Percentiles rank a stretch among this genome's conserved stretches.
Conservation (phyloP, 2,113 vertebrate genomes). For the Micronisus gabar region DNA sequence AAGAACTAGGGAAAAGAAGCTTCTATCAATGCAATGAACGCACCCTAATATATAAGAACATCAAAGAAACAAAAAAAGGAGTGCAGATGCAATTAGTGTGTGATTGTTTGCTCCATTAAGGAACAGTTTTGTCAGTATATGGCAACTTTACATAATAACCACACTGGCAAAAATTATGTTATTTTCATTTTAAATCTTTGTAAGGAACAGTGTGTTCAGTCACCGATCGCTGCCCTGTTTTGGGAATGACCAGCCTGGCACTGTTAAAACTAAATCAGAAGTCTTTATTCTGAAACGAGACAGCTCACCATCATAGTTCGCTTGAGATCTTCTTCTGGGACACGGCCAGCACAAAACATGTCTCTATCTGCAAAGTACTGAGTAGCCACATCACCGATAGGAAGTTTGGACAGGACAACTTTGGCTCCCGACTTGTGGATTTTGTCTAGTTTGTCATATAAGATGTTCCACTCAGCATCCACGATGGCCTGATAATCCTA, state of each 20-base stretch:
- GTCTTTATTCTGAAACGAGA: neutral
- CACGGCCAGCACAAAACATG: constrained; percentile 95
- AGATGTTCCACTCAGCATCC: constrained; percentile 96
- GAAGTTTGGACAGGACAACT: constrained; percentile 92
- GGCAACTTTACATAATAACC: neutral
- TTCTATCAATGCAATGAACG: neutral
- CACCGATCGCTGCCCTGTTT: neutral
- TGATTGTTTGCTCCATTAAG: fast-evolving
- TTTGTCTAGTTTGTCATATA: constrained; percentile 96
- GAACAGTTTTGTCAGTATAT: neutral
- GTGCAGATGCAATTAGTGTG: fast-evolving
- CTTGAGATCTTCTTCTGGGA: constrained; percentile 93
- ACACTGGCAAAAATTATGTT: fast-evolving
- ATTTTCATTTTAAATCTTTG: neutral
- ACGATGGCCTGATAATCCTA: constrained; percentile 98
- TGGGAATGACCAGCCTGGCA: neutral
- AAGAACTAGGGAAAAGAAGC: neutral
- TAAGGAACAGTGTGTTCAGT: neutral
- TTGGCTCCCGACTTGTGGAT: constrained; percentile 91
- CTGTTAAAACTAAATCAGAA: fast-evolving
- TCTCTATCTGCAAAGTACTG: constrained; percentile 97
- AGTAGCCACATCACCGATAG: constrained; percentile 94
- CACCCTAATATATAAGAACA: fast-evolving
- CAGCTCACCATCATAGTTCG: constrained; percentile 94
- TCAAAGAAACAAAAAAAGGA: neutral